Evolutionary conservation across 37 sponge, comb jelly and placozoan species (phyloP), one percentile per base, ranked within the genome.

Genomic region (Haliclona indistincta): DNA sequence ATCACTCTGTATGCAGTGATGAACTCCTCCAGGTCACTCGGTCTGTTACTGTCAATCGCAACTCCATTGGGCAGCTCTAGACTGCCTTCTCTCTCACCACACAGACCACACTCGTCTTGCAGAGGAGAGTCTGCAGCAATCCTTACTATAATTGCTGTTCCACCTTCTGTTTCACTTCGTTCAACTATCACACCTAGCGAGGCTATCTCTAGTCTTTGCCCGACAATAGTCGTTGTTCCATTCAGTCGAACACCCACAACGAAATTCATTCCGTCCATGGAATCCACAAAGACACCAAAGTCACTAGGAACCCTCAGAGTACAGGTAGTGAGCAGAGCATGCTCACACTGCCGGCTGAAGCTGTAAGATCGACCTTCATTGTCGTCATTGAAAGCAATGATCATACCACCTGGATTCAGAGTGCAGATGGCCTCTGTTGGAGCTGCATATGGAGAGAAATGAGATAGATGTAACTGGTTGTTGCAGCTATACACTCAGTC

Each of bases 281-380:
- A n/a, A 58, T 58, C 60, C 6, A 58, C 22, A 26, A 58, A 8
- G 6, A 58, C 60, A 58, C 23, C 60, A 58, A 58, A 58, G 22
- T 58, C 60, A 6, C 60, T 26, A 6, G n/a, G 7, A n/a, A 26
- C 11, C n/a, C n/a, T n/a, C n/a, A n/a, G n/a, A 25, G 60, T 58
- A 7, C 28, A 7, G 6, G 11, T 20, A 6, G 28, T 20, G 60
- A n/a, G 6, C 23, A 58, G 28, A 6, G 60, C 13, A n/a, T 20
- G 60, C 28, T 58, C 60, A 20, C 60, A n/a, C n/a, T n/a, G n/a
- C n/a, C n/a, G n/a, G n/a, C n/a, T n/a, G n/a, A n/a, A n/a, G n/a
- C n/a, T n/a, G n/a, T n/a, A n/a, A n/a, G n/a, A n/a, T n/a, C n/a
- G n/a, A n/a, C n/a, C n/a, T n/a, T n/a, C n/a, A n/a, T n/a, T n/a